Conservation (phyloP, 2,113 vertebrate species). For the Macquaria ambigua region DNA sequence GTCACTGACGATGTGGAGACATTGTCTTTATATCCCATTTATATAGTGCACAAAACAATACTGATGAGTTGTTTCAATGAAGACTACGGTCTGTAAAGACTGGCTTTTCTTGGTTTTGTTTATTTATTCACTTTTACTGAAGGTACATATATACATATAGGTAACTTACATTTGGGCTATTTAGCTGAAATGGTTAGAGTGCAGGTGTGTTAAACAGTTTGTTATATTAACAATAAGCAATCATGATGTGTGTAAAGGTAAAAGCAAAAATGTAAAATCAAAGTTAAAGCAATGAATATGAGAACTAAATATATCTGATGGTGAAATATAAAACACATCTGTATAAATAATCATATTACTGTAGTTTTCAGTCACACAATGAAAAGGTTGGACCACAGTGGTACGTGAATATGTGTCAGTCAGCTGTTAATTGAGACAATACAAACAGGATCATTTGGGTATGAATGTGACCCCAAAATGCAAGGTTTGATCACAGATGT, state of each 20-base stretch:
- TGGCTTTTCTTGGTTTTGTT: neutral
- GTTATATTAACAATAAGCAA: neutral
- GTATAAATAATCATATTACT: neutral
- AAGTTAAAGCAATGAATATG: neutral
- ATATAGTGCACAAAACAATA: neutral
- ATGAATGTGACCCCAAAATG: neutral
- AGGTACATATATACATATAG: neutral
- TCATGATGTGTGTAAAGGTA: neutral
- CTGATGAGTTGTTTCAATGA: neutral
- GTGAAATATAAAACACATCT: neutral
- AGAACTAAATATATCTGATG: neutral
- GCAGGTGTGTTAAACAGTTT: neutral
- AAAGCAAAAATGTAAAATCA: neutral
- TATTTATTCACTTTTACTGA: neutral
- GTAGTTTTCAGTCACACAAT: neutral
- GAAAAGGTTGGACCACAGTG: neutral
- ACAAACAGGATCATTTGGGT: neutral
- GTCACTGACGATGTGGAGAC: neutral
- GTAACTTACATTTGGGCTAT: neutral
- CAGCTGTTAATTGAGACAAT: neutral
- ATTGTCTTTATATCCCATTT: neutral
- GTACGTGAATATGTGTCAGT: neutral
- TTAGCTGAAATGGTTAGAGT: neutral
- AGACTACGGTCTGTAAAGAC: neutral
- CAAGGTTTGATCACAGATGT: neutral